These are phyloP conservation scores for Catotricha subobsoleta DNA, from an alignment of 2,888 invertebrate species.

Conservation along the genomic window DNA sequence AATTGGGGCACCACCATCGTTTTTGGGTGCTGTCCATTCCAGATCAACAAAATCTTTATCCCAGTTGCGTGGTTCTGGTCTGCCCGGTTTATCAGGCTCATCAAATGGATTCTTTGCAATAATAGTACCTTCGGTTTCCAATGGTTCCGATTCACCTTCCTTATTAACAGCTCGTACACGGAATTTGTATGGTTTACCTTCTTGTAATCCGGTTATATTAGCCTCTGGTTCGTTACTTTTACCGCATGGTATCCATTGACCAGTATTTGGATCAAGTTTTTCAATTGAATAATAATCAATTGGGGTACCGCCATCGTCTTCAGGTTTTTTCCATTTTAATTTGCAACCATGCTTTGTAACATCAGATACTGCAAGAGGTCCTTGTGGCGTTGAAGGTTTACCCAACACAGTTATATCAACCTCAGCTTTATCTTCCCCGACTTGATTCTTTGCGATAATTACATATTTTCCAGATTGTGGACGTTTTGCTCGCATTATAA, in stretches of 20 bases:
- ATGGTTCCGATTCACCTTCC: constrained; percentile 92
- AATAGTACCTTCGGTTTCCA: constrained; percentile 84
- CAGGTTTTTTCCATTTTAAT: constrained; percentile 81
- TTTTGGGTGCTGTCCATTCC: constrained; percentile 77
- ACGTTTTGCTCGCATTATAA: constrained; percentile 66
- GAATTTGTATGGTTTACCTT: constrained; percentile 96
- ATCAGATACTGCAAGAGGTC: constrained; percentile 74
- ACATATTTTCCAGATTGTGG: constrained; percentile 71
- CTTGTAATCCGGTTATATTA: constrained; percentile 65
- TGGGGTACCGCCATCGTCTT: constrained; percentile 88
- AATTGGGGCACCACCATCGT: constrained; percentile 93
- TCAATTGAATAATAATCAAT: constrained; percentile 93
- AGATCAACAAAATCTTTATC: constrained; percentile 93
- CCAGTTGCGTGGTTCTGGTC: constrained; percentile 81
- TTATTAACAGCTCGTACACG: constrained; percentile 95
- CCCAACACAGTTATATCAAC: constrained; percentile 76
- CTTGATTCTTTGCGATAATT: constrained; percentile 78
- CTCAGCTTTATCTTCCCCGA: constrained; percentile 82
- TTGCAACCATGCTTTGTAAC: constrained; percentile 85
- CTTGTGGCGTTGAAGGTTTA: constrained; percentile 61
- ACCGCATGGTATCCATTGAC: constrained; percentile 85
- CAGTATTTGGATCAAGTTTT: constrained; percentile 79
- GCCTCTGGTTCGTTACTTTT: constrained; percentile 73
- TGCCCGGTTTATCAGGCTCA: constrained; percentile 81
- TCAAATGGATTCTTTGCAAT: constrained; percentile 98